Base-by-base conservation (phyloP, 2,797 vertebrate species). In the Sebastes glaucus region DNA sequence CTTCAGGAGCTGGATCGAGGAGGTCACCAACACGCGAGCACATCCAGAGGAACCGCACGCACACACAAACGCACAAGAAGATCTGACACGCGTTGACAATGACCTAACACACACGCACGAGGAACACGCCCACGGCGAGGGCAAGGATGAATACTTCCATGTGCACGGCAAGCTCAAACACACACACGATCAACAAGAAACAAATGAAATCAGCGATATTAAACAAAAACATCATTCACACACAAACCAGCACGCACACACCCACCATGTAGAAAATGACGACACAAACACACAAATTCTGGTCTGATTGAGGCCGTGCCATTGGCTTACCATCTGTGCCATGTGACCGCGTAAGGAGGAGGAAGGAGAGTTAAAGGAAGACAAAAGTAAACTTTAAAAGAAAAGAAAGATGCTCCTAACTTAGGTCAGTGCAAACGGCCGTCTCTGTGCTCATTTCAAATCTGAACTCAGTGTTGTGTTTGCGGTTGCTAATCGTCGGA, bases 1-100 rank as follows among this genome's bases (percentile, higher is more conserved):
- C 81, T 98, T 97, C 7, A 92, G 96, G 68, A 90, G 95, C 83
- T 98, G 97, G 97, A 97, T 98, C 38, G 95, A 97, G 61, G 96
- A 96, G 78, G 96, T 97, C 87, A 94, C 90, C 18, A 16, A 83
- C 61, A 49, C 75, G 0, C 71, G 7, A 2, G 53, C 42, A 2
- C 80, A 5, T 7, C 71, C 33, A 0, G 79, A 77, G 53, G 87
- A 84, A 6, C 4, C 20, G 6, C 56, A 18, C 13, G 0, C 71
- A 2, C 67, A 11, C 64, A 1, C 74, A 4, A 6, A 74, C 33
- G 64, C 78, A 4, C 73, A 35, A 14, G 84, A 70, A 22, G 80
- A 81, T 49, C 56, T 67, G 67, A 81, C 77, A 2, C 67, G 4
- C 32, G 3, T 14, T 4, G 76, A 82, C 77, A 74, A 62, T n/a